Base-by-base conservation (phyloP, 1,140 invertebrate species). In the Lasioglossum albipes region DNA sequence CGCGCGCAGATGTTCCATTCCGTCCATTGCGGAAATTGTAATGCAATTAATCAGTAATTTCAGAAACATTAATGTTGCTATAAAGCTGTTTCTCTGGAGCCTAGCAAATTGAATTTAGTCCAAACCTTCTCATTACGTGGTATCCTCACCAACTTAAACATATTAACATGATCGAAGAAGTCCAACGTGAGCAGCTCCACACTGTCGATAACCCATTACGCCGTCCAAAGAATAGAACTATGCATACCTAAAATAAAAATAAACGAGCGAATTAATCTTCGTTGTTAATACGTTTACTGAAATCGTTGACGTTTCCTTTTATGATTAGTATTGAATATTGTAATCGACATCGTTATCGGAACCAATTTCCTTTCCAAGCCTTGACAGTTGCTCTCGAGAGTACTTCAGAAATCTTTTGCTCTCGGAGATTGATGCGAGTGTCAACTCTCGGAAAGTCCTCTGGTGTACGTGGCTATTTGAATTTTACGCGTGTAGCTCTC, bases 221-320 rank as follows among this genome's bases (percentile, higher is more conserved):
- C n/a, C n/a, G 57, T 59, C 57, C 57, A 59, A 59, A 0, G 57
- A 59, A 59, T 59, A 59, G 57, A 59, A 59, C 6, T 59, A 59
- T 59, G 57, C 57, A 7, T 59, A 59, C 57, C 57, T 59, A 59
- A 59, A 59, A 59, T 59, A 59, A n/a, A 59, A 59, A 59, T 59
- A 59, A 59, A 59, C 18, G 18, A 59, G 57, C 1, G 7, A 59
- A 7, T 59, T 59, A 59, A 59, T 59, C 0, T 2, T 9, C 20
- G 1, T 6, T n/a, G 4, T 7, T 7, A n/a, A 59, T 12, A n/a
- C 20, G 18, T 54, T 54, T 16, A 3, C 18, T 6, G 52, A 49
- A 49, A 49, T 59, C 18, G 20, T 59, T 59, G 9, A 9, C n/a
- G n/a, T 59, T 59, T n/a, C 57, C 18, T 59, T 59, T n/a, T 0